phyloP scores from a whole-genome alignment of 2,113 vertebrate species.

The Hemichromis elongatus region DNA sequence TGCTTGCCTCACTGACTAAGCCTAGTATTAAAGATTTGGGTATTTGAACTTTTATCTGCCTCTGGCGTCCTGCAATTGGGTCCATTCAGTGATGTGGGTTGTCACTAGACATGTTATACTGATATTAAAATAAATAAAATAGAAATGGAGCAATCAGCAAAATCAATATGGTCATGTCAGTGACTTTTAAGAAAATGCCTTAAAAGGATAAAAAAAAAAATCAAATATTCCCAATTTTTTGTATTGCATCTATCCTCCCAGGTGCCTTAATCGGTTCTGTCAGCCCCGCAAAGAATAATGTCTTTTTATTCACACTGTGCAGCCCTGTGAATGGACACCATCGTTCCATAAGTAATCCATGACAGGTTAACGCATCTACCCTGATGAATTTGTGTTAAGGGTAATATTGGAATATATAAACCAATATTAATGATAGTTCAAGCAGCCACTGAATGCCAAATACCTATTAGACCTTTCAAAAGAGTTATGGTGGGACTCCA shows the following conservation, averaged over 20 bases:
- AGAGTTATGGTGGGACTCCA: slow-evolving; percentile 34
- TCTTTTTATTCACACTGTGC: background rate
- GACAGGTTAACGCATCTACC: slow-evolving; percentile 4
- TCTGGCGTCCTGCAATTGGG: background rate
- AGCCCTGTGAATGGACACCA: background rate
- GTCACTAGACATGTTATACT: background rate
- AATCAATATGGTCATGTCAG: background rate
- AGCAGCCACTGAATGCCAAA: slow-evolving; percentile 20
- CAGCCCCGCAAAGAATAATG: slow-evolving; percentile 1
- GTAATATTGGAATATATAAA: slow-evolving; percentile 32
- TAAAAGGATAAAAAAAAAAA: background rate
- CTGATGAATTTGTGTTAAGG: slow-evolving; percentile 37
- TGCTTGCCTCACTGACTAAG: background rate
- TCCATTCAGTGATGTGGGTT: background rate
- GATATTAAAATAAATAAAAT: background rate
- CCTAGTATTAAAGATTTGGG: background rate
- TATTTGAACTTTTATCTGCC: background rate
- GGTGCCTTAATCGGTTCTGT: background rate
- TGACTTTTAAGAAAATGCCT: background rate
- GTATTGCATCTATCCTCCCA: background rate
- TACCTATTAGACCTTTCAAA: slow-evolving; percentile 1
- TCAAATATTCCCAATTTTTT: background rate
- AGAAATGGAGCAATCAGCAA: background rate
- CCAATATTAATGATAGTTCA: slow-evolving; percentile 25
- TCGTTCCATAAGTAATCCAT: slow-evolving; percentile 8